Evolutionary conservation across 2,113 vertebrate genomes (phyloP), one percentile per base, ranked within the genome.

Genomic region (Donacobius atricapilla): DNA sequence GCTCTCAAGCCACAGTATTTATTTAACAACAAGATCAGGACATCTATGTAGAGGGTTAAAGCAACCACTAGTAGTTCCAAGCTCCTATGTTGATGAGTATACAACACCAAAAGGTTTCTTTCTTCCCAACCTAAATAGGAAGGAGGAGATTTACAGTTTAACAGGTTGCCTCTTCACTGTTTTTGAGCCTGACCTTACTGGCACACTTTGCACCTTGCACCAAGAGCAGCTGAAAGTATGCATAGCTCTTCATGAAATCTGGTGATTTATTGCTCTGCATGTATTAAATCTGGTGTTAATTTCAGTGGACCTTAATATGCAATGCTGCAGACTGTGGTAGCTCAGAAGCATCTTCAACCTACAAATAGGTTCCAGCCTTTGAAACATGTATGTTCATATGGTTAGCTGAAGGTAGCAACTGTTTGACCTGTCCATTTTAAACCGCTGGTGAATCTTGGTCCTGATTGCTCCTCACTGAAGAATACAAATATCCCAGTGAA

Each of bases 141-240:
- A 73, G 35, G 11, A 71, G 6, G 35, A 40, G 71, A 31, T 13
- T 87, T 50, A 30, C 51, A 53, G 15, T 39, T 77, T 50, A 68
- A 50, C 2, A 13, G 33, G 4, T 58, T 84, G 33, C 30, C 60
- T 6, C 47, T 75, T 91, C 61, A 63, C 51, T 44, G 13, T 18
- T 77, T 44, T 60, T 68, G 10, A 47, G 19, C 0, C 0, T 76
- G 17, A 51, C 19, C 15, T 39, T 40, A 40, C 5, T 2, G 7
- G 45, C 21, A 42, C 13, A 2, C 40, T 60, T 93, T 63, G 65
- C 23, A 40, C 19, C 5, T 66, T 64, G 22, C n/a, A 64, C 24
- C 25, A 68, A 37, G 40, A 33, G 7, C 27, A 76, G 22, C 6
- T 12, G 3, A 33, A 84, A 56, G 11, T n/a, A 24, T 31, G 5